phyloP scores from a whole-genome alignment of 2,113 vertebrate species.

The Empidonax alnorum region DNA sequence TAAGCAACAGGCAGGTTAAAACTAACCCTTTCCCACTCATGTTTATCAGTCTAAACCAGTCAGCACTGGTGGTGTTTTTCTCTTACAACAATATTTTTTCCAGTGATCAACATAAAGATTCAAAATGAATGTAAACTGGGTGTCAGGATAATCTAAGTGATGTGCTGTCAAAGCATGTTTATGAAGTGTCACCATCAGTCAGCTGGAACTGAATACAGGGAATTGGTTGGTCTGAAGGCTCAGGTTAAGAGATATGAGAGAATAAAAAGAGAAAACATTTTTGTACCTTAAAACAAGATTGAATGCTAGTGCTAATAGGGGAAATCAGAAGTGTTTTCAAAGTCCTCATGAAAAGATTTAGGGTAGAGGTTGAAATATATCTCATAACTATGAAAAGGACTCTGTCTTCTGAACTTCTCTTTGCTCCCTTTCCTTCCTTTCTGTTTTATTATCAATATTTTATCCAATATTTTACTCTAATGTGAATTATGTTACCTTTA shows the following conservation, averaged over 20 bases:
- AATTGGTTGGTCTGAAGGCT: not conserved
- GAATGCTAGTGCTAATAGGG: not conserved
- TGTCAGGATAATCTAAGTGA: not conserved
- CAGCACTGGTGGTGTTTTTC: not conserved
- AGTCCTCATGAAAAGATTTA: not conserved
- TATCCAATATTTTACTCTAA: slow-evolving; percentile 24
- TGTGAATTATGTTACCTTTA: not conserved
- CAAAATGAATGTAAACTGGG: not conserved
- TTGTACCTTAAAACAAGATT: not conserved
- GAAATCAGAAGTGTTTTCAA: not conserved
- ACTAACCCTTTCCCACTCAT: not conserved
- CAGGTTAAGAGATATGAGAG: not conserved
- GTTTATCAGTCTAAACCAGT: not conserved
- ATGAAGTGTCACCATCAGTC: not conserved
- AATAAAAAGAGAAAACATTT: not conserved
- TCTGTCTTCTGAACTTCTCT: not conserved
- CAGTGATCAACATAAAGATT: not conserved
- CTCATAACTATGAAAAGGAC: not conserved
- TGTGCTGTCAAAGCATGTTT: not conserved
- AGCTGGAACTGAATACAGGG: not conserved
- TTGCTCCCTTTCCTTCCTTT: slow-evolving; percentile 8
- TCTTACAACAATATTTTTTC: not conserved
- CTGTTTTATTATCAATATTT: not conserved
- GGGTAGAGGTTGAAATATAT: not conserved
- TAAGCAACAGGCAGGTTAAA: not conserved